Evolutionary conservation across 2,113 vertebrate genomes (phyloP).

Genomic region (Raphicerus campestris): DNA sequence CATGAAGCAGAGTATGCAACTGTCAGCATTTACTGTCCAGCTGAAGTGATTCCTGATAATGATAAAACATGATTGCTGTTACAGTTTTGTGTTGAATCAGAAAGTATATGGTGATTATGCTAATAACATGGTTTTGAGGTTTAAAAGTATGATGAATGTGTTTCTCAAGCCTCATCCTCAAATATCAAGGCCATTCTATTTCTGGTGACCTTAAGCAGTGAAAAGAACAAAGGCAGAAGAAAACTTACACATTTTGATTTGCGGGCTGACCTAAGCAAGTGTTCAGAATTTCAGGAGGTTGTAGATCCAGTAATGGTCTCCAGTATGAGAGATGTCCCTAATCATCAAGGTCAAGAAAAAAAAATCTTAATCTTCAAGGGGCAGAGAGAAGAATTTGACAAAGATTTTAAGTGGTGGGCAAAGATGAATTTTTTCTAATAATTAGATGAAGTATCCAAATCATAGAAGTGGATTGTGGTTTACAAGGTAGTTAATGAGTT

Average conservation of each 20-base stretch:
- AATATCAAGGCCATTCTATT: background rate
- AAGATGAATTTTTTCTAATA: background rate
- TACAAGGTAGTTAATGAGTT: background rate
- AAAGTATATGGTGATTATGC: background rate
- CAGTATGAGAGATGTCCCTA: background rate
- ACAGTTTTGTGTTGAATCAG: background rate
- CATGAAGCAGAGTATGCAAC: background rate
- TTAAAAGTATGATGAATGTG: background rate
- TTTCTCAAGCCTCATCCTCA: background rate
- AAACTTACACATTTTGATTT: fast-evolving
- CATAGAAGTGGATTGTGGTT: background rate
- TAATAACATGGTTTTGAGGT: background rate
- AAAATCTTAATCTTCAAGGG: background rate
- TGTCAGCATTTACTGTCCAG: constrained; percentile 34
- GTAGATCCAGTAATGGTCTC: fast-evolving
- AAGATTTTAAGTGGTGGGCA: background rate
- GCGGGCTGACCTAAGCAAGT: background rate
- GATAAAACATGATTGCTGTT: background rate
- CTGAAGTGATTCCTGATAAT: constrained; percentile 31
- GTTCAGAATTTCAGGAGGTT: background rate
- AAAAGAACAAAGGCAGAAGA: background rate
- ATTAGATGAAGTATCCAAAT: background rate
- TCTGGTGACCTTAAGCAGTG: background rate
- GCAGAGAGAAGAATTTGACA: background rate
- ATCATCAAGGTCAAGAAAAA: background rate